Evolutionary conservation across 37 sponge, comb jelly and placozoan species (phyloP).

Genomic region (Dysidea cf. avara): DNA sequence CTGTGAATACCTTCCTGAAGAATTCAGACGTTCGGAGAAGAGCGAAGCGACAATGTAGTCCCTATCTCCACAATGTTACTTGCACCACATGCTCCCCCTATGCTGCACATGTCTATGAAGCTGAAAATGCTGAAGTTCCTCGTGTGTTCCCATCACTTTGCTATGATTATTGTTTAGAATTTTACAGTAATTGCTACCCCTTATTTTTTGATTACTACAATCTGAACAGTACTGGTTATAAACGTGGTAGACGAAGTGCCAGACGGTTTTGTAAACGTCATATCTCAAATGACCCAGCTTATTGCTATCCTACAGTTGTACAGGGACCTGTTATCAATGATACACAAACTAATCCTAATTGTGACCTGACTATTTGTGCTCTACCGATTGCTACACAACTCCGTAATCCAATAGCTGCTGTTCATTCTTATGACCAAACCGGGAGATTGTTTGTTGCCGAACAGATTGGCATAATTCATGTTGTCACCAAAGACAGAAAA

Average conservation of each 20-base stretch:
- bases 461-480: slow-evolving; percentile 62
- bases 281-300: slow-evolving; percentile 25
- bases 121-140: slow-evolving; percentile 12
- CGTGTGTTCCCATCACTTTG: slow-evolving; percentile 56
- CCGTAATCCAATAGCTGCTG: slow-evolving; percentile 54
- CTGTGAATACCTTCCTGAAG: not conserved
- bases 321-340: slow-evolving; percentile 37
- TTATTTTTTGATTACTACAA: slow-evolving; percentile 39
- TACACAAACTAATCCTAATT: not conserved
- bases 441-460: slow-evolving; percentile 71
- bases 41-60: slow-evolving; percentile 29
- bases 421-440: slow-evolving; percentile 54
- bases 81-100: slow-evolving; percentile 72
- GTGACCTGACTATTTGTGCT: slow-evolving; percentile 45
- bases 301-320: slow-evolving; percentile 75
- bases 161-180: slow-evolving; percentile 36
- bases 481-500: slow-evolving; percentile 23
- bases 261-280: slow-evolving; percentile 43
- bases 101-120: slow-evolving; percentile 70
- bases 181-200: slow-evolving; percentile 43
- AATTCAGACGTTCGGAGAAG: too few relatives aligned
- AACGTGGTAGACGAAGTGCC: not conserved
- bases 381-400: slow-evolving; percentile 46
- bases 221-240: slow-evolving; percentile 7
- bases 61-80: slow-evolving; percentile 38